phyloP scores from a whole-genome alignment of 53 echinoderm and acorn worm species.

The Stichopus horrens region DNA sequence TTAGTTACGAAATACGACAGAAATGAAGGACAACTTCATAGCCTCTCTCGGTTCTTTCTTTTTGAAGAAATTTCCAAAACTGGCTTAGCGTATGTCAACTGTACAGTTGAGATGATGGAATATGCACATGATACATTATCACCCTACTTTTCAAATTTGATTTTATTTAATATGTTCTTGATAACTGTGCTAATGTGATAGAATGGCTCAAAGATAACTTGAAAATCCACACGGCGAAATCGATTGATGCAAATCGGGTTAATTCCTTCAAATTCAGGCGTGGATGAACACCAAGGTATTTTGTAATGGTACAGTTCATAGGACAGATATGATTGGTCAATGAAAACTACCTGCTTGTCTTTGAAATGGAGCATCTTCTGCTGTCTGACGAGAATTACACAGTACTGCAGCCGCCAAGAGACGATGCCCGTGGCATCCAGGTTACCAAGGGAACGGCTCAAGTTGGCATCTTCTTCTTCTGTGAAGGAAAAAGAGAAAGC shows the following conservation, averaged over 20 bases:
- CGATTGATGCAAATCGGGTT: background rate
- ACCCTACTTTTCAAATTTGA: background rate
- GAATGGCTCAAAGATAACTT: background rate
- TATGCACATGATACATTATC: background rate
- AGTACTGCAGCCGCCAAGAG: conserved; percentile 39
- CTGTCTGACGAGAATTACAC: conserved; percentile 23
- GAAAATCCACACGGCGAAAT: background rate
- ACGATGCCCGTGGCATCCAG: conserved; percentile 24
- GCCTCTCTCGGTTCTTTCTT: no score
- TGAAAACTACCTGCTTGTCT: conserved; percentile 41
- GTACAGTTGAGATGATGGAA: no score
- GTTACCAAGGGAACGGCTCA: conserved; percentile 45
- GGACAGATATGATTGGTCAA: conserved; percentile 14
- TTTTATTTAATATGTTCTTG: background rate
- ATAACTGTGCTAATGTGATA: background rate
- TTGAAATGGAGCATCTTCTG: conserved; percentile 31
- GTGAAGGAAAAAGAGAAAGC: background rate
- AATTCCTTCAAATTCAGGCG: background rate
- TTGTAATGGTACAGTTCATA: background rate
- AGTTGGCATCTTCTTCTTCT: conserved; percentile 28
- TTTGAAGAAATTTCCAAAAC: no score
- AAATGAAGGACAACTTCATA: no score
- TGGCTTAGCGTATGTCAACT: no score
- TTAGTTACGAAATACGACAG: no score
- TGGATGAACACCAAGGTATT: background rate